Base-by-base conservation (phyloP, 2,113 vertebrate species). In the Octodon degus region DNA sequence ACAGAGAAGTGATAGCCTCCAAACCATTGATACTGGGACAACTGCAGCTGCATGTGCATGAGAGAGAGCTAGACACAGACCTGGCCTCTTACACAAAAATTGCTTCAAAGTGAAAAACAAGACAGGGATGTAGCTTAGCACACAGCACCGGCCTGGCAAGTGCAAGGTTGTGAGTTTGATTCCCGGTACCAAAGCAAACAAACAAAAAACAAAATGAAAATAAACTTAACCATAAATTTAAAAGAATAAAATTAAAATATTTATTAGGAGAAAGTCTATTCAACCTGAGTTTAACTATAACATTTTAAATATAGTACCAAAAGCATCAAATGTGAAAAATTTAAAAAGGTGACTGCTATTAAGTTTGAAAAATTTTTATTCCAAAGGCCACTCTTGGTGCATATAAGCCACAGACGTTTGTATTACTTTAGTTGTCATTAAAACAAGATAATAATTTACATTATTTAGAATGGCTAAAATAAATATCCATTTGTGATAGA, bases 311-410 rank as follows among this genome's bases (percentile, higher is more conserved):
- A n/a, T 16, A n/a, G 16, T 70, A 70, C 5, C 25, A 62, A 92
- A 62, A 72, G 22, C 16, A 37, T 90, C 53, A 53, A 22, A 22
- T 27, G 19, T 68, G 20, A 50, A 79, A 84, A 83, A 34, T 4
- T 43, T 37, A 2, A 63, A 22, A 43, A 60, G 1, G 70, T 60
- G 4, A 3, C 77, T 53, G 32, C 53, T 70, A 53, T 84, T 40
- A 92, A 95, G 76, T 53, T 83, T 34, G 34, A 84, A 77, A 70
- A n/a, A 80, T 47, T 84, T 85, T 63, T 43, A 27, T 79, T 63
- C 55, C 43, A 86, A 93, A 95, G 85, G n/a, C 37, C 37, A 83
- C 37, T 77, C 24, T 50, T 68, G 37, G 84, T 8, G 74, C 77
- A 68, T 58, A 32, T 19, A 92, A 77, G 13, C 9, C 27, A 68